Percentiles rank a stretch among this genome's conserved stretches.
These are phyloP conservation scores for Hypotaenidia philippensis DNA, from an alignment of 2,797 vertebrate species.

Conservation along the genomic window DNA sequence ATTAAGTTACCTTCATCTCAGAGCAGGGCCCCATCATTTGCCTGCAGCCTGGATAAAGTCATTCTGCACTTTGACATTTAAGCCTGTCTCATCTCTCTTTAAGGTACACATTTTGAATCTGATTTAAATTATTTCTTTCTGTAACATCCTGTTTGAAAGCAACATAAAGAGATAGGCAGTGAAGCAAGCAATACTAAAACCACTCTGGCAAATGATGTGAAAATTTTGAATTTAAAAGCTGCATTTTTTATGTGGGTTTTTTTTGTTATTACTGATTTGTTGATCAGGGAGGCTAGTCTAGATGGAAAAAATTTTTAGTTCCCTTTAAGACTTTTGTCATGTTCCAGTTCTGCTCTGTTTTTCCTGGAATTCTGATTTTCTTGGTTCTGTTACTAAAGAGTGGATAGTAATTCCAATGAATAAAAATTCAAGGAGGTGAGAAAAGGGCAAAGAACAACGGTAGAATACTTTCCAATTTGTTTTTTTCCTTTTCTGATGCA, in stretches of 20 bases:
- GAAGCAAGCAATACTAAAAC: neutral
- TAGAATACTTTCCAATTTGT: neutral
- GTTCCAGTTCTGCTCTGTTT: neutral
- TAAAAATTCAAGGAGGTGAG: neutral
- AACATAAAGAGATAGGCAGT: neutral
- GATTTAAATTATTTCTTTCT: constrained; percentile 1
- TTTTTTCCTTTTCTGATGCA: neutral
- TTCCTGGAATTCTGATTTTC: neutral
- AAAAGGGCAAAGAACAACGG: neutral
- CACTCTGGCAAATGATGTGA: neutral
- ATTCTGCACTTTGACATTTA: neutral
- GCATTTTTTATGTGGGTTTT: neutral
- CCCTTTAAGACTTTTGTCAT: neutral
- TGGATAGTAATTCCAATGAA: neutral
- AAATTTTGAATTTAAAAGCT: neutral
- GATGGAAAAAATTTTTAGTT: neutral
- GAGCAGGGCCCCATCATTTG: neutral
- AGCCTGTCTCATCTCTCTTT: neutral
- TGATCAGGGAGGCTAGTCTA: neutral
- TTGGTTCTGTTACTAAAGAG: neutral
- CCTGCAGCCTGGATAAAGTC: neutral
- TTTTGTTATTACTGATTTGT: neutral
- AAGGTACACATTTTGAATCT: neutral
- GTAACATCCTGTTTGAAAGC: neutral
- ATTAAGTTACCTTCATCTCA: neutral